Evolutionary conservation across 2,113 vertebrate species (phyloP).

Genomic region (Anas platyrhynchos): DNA sequence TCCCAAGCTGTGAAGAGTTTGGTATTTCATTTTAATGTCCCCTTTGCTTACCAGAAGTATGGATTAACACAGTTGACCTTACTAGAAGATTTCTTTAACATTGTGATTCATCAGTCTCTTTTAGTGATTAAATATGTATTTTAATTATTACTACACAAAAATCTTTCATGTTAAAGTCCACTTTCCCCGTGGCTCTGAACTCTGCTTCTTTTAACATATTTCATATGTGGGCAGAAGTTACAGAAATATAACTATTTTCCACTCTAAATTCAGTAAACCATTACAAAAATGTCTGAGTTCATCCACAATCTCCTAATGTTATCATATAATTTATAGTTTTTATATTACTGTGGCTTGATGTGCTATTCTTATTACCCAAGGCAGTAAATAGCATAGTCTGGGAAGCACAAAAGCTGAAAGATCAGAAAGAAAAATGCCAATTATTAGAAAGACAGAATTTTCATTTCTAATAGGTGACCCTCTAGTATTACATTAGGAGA

Average conservation of each 20-base stretch:
- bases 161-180: constrained; percentile 16
- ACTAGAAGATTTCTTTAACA: constrained; percentile 5
- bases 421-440: not conserved
- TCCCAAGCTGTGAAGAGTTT: not conserved
- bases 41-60: constrained; percentile 18
- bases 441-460: not conserved
- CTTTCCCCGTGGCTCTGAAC: constrained; percentile 5
- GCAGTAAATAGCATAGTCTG: not conserved
- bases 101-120: constrained; percentile 14
- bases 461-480: not conserved
- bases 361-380: not conserved
- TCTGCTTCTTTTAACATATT: constrained; percentile 1
- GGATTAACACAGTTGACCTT: constrained; percentile 7
- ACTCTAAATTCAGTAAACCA: not conserved
- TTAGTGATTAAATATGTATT: constrained; percentile 24
- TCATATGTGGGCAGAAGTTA: not conserved
- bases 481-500: not conserved
- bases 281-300: constrained; percentile 33
- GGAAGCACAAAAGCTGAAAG: constrained; percentile 12
- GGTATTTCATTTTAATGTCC: constrained; percentile 54
- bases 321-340: constrained; percentile 20
- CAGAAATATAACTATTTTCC: constrained; percentile 3
- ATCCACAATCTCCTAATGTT: constrained; percentile 11
- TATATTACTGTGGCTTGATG: not conserved
- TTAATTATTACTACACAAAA: constrained; percentile 51